Evolutionary conservation across 64 coral and sea anemone genomes (phyloP).

Genomic region (Acropora tenuis): DNA sequence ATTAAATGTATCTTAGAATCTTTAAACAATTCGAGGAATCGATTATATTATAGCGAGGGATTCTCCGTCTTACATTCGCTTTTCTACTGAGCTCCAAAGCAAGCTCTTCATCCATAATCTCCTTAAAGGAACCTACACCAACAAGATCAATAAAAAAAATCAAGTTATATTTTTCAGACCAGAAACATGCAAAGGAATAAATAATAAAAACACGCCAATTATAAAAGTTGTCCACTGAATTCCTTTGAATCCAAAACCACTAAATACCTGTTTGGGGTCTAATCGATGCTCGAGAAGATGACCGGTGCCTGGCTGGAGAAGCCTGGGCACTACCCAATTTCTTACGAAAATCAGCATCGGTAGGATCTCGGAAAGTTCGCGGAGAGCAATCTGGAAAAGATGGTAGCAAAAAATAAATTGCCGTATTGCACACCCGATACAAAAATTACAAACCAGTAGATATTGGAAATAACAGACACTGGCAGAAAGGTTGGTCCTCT

Average conservation of each 20-base stretch:
- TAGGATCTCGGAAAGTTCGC: background rate
- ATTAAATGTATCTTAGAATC: no score
- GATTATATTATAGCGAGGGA: no score
- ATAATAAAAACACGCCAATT: background rate
- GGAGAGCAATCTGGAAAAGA: background rate
- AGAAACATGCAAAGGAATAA: background rate
- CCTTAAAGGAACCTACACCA: slow-evolving; percentile 46
- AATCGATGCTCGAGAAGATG: background rate
- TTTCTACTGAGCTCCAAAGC: slow-evolving; percentile 56
- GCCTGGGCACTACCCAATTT: background rate
- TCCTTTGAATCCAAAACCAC: background rate
- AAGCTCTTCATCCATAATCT: slow-evolving; percentile 88
- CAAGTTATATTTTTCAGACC: no score
- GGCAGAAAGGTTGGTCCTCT: no score
- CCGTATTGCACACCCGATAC: background rate
- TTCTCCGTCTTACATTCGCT: no score
- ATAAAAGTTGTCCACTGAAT: background rate
- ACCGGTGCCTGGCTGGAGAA: background rate
- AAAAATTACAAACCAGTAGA: no score
- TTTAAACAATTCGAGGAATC: no score
- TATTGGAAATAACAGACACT: no score
- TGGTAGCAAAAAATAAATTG: background rate
- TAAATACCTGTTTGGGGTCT: slow-evolving; percentile 13
- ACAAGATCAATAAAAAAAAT: background rate
- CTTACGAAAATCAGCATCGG: background rate